Evolutionary conservation across 92 coral and sea anemone genomes (phyloP).

Genomic region (Diadumene lineata): DNA sequence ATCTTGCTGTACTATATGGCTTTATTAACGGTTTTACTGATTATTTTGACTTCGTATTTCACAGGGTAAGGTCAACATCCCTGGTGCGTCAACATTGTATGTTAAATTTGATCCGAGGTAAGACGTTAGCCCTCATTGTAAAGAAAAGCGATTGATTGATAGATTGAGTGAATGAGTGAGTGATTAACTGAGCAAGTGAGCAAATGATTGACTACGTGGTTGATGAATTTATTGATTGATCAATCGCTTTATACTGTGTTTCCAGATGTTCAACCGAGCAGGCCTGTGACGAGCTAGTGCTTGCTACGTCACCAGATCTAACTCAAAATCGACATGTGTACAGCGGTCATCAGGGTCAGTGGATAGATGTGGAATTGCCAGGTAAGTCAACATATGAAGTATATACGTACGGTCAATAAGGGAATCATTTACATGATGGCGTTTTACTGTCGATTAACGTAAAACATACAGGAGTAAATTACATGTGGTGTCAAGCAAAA

Average conservation of each 20-base stretch:
- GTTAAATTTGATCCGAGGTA: conserved; percentile 97
- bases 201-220: not conserved
- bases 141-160: no score
- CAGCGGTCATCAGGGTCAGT: conserved; percentile 86
- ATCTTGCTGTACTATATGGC: not conserved
- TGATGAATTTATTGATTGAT: not conserved
- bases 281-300: conserved; percentile 87
- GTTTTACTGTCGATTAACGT: no score
- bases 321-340: conserved; percentile 93
- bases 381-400: conserved; percentile 39
- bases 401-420: no score
- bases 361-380: conserved; percentile 97
- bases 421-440: no score
- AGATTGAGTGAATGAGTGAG: no score
- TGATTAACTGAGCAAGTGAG: not conserved
- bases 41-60: not conserved
- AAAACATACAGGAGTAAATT: no score
- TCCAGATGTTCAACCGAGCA: conserved; percentile 92
- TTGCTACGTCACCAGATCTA: conserved; percentile 81
- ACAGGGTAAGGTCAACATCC: conserved; percentile 86
- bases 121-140: no score
- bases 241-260: not conserved
- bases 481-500: not conserved
- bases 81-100: conserved; percentile 88
- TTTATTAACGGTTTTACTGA: not conserved